phyloP scores from a whole-genome alignment of 2,113 vertebrate genomes.

The Tetrax tetrax region DNA sequence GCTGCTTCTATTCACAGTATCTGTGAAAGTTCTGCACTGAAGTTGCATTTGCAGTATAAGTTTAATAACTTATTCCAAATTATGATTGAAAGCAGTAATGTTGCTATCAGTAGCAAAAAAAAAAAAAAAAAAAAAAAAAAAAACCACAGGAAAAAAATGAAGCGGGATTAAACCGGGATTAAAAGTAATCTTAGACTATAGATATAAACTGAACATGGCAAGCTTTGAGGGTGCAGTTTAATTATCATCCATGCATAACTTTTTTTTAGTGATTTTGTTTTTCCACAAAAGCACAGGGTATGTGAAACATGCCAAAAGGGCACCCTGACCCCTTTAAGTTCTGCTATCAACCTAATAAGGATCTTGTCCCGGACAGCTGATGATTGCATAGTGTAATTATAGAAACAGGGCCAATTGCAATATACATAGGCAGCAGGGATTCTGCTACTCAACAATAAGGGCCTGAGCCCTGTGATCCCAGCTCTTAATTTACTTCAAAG shows the following conservation, averaged over 20 bases:
- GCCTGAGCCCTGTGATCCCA: not conserved
- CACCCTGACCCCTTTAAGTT: slow-evolving; percentile 74
- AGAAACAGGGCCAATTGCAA: slow-evolving; percentile 65
- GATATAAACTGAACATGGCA: slow-evolving; percentile 23
- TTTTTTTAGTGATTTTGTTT: slow-evolving; percentile 71
- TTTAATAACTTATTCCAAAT: not conserved
- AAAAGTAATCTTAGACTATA: slow-evolving; percentile 5
- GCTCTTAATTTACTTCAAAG: not conserved
- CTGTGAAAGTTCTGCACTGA: not conserved
- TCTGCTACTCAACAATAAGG: not conserved
- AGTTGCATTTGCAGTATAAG: not conserved
- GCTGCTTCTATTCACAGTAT: not conserved
- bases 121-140: no score
- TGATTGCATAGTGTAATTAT: slow-evolving; percentile 74
- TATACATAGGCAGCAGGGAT: slow-evolving; percentile 9
- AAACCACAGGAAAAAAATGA: not conserved
- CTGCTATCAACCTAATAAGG: slow-evolving; percentile 77
- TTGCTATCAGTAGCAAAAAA: not conserved
- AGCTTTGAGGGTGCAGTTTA: slow-evolving; percentile 38
- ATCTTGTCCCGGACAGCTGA: slow-evolving; percentile 57
- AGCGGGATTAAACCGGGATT: not conserved
- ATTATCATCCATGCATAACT: slow-evolving; percentile 30
- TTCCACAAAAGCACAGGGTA: slow-evolving; percentile 38
- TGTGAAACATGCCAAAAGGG: slow-evolving; percentile 69
- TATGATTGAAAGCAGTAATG: not conserved